Base-by-base conservation (phyloP, 2,888 invertebrate genomes). In the Ceramica pisi region DNA sequence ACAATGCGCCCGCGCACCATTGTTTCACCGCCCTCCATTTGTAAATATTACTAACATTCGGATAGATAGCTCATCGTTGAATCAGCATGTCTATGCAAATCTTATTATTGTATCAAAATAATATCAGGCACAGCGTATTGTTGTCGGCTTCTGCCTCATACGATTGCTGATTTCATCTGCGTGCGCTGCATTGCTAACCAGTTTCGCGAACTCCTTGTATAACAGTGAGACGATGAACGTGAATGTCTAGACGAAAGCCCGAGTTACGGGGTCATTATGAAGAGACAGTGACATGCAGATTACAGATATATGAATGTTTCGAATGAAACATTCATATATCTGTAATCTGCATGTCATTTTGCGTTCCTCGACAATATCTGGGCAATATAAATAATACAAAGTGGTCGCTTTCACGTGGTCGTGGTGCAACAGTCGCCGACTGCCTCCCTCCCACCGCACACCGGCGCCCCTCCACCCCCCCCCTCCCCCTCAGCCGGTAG, bases 1-100 rank as follows among this genome's bases (percentile, higher is more conserved):
- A 95, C 95, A 95, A 95, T 95, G 92, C 93, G 89, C 90, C 88
- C 84, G 92, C 90, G 90, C 88, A 86, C 93, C 90, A 95, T 95
- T 95, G 95, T 95, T 94, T 89, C 86, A 89, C 84, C 82, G 89
- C 92, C 91, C 92, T 89, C 89, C 91, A 89, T 92, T 93, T 92
- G 92, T 93, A 94, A 94, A 94, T 93, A 94, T 88, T 88, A 85
- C 88, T 84, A 86, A 86, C 88, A 92, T 89, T 92, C 87, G 86
- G 88, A 92, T 91, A 90, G 89, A 90, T 87, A 88, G 82, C 86
- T 88, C 88, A 88, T 87, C 88, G 77, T 78, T 85, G 80, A 82
- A 88, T 89, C 85, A 77, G 85, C 78, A 83, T 84, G 79, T 84
- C 82, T 86, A 88, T 89, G 84, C 85, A 82, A 86, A 88, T 87